These are phyloP conservation scores for Brachionus rubens DNA, from an alignment of 1,140 invertebrate genomes.

Conservation along the genomic window DNA sequence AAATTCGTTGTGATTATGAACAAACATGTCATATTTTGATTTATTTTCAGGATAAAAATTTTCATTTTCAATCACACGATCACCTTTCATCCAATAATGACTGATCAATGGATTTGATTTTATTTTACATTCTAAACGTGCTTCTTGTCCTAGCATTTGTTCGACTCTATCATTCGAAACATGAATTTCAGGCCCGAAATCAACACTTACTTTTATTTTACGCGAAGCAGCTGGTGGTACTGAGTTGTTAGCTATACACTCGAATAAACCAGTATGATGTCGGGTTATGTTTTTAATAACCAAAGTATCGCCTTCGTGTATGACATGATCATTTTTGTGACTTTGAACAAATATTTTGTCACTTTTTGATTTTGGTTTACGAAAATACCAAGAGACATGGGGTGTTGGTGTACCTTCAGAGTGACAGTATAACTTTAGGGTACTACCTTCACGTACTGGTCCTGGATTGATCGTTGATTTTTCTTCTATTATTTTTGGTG, in stretches of 20 bases:
- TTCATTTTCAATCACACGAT: conserved; percentile 7
- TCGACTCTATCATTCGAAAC: not conserved
- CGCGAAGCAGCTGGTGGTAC: conserved; percentile 52
- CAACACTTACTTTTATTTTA: conserved; percentile 52
- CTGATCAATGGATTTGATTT: conserved; percentile 41
- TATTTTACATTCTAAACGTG: conserved; percentile 34
- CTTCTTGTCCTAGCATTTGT: conserved; percentile 9
- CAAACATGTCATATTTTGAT: conserved; percentile 24
- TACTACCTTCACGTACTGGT: not conserved
- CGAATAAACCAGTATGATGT: conserved; percentile 53
- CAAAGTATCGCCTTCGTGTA: conserved; percentile 51
- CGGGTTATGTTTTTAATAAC: conserved; percentile 54
- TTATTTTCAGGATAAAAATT: not conserved
- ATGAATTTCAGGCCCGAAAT: conserved; percentile 48
- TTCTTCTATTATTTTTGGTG: conserved; percentile 43
- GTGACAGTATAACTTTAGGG: conserved; percentile 35
- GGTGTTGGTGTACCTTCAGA: conserved; percentile 40
- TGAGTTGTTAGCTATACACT: conserved; percentile 54
- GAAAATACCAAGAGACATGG: conserved; percentile 18
- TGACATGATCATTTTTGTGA: not conserved
- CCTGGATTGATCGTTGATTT: conserved; percentile 26
- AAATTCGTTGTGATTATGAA: conserved; percentile 19
- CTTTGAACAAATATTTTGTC: not conserved
- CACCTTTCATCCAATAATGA: conserved; percentile 38
- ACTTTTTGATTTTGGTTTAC: not conserved